phyloP scores from a whole-genome alignment of 1,140 invertebrate genomes.

The Thaumatotibia leucotreta region DNA sequence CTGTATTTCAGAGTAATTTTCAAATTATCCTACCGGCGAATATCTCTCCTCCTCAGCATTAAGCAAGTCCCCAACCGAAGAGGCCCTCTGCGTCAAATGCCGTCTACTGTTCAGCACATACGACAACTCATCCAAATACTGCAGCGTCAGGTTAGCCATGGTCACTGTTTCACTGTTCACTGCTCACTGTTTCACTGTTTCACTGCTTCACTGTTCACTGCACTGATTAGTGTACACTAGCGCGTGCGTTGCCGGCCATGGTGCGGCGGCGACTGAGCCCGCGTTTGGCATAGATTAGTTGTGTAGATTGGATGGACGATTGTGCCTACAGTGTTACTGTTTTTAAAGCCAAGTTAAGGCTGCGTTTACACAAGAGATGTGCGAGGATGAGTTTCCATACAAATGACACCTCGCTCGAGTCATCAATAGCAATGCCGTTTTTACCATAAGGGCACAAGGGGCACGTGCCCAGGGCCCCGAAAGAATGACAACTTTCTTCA shows the following conservation, averaged over 20 bases:
- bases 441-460: too few relatives aligned
- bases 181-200: too few relatives aligned
- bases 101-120: constrained; percentile 64
- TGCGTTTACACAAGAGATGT: too few relatives aligned
- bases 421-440: too few relatives aligned
- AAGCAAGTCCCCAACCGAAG: constrained; percentile 67
- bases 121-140: constrained; percentile 72
- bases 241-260: constrained; percentile 39
- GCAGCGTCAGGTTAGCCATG: constrained; percentile 67
- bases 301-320: background rate
- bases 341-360: too few relatives aligned
- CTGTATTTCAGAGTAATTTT: too few relatives aligned
- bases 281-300: background rate
- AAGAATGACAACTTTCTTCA: too few relatives aligned
- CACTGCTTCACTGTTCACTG: constrained; percentile 22
- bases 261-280: constrained; percentile 39
- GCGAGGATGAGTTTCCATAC: too few relatives aligned
- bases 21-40: constrained; percentile 60
- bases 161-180: constrained; percentile 25
- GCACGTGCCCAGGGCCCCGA: too few relatives aligned
- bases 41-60: constrained; percentile 63
- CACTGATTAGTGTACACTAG: constrained; percentile 35
- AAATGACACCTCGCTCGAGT: too few relatives aligned
- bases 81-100: constrained; percentile 58
- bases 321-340: too few relatives aligned